Conservation (phyloP, 2,888 invertebrate species). For the Lacanobia wlatinum region DNA sequence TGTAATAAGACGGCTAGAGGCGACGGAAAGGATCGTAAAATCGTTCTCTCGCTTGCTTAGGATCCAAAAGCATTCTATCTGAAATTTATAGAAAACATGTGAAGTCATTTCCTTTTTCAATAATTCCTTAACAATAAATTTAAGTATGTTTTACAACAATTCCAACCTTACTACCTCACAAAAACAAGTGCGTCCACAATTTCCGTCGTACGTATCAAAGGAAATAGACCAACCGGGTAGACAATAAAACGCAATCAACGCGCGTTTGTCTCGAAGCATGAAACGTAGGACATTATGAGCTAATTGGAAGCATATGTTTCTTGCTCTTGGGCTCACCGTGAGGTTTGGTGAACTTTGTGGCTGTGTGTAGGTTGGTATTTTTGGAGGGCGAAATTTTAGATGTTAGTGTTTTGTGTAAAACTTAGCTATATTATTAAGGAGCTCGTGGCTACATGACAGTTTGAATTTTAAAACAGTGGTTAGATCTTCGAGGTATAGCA, state of each 20-base stretch:
- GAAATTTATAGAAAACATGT: not conserved
- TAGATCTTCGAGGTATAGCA: too few relatives aligned
- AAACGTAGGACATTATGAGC: constrained; percentile 78
- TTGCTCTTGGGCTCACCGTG: not conserved
- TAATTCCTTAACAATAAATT: not conserved
- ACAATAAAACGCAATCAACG: constrained; percentile 89
- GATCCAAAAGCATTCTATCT: too few relatives aligned
- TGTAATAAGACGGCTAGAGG: too few relatives aligned
- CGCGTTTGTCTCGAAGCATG: constrained; percentile 76
- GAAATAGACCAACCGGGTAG: constrained; percentile 83
- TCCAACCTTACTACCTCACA: not conserved
- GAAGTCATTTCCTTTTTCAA: not conserved
- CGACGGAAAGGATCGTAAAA: too few relatives aligned
- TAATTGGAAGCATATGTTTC: constrained; percentile 86
- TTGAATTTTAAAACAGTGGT: too few relatives aligned
- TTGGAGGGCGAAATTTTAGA: not conserved
- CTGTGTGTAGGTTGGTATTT: constrained; percentile 38
- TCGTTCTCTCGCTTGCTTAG: too few relatives aligned
- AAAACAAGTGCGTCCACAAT: not conserved
- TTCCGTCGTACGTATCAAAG: constrained; percentile 58
- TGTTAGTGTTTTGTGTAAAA: not conserved
- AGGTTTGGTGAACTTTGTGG: constrained; percentile 46
- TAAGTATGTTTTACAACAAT: not conserved
- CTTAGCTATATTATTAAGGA: too few relatives aligned
- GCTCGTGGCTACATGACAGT: too few relatives aligned